Evolutionary conservation across 1,140 invertebrate species (phyloP), one percentile per base, ranked within the genome.

Genomic region (Zaprionus africanus): DNA sequence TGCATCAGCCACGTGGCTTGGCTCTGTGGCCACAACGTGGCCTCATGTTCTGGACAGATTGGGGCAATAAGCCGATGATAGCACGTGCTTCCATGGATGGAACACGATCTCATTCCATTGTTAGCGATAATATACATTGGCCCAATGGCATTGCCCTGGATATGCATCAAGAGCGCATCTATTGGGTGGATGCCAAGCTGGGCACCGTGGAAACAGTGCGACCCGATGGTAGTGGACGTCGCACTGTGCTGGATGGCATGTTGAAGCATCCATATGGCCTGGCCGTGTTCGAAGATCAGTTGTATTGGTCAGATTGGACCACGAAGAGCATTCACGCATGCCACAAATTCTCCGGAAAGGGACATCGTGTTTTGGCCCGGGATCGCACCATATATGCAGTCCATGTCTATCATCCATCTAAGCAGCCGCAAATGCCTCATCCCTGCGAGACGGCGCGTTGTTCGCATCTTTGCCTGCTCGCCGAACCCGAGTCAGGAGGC

Each of bases 61-160:
- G 96, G 96, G 96, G 96, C 11, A 82, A 93, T 9, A 93, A 94
- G 24, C 95, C 97, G 0, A 93, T 95, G 74, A 98, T 99, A 71
- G 96, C 95, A 66, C 92, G 94, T n/a, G 95, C 97, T 9, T 94
- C 95, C 15, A 97, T 99, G 97, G 98, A 99, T 92, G 98, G 98
- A 1, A 93, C 93, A 0, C 74, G 94, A 0, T 93, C 94, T 0
- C 92, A 93, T 2, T 88, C 95, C 0, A 94, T 98, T 19, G 94
- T 96, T 1, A 93, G 94, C 13, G 94, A 95, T 17, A 93, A 96
- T 76, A 94, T 94, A 1, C 95, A 95, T 43, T 98, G 97, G 96
- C 98, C 98, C 1, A 98, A 97, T 92, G 97, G 97, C 3, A 93
- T 99, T 9, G 95, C 97, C 2, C 93, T 99, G 54, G 99, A 99